Base-by-base conservation (phyloP, 2,113 vertebrate species). In the Mionectes macconnelli region DNA sequence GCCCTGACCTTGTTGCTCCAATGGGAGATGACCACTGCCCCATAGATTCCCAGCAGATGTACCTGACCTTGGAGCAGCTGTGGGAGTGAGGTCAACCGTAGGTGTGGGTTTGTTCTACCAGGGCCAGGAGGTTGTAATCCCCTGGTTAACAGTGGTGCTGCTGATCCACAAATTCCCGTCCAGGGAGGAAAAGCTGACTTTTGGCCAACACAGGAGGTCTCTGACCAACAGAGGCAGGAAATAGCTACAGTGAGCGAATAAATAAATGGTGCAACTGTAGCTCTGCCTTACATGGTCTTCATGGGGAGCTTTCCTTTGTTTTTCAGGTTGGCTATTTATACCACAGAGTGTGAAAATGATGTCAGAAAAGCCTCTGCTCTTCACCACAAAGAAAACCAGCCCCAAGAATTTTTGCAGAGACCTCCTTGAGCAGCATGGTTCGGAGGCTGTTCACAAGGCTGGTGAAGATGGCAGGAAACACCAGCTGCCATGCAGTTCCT, bases 281-380 rank as follows among this genome's bases (percentile, higher is more conserved):
- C 44, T 94, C 96, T 95, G 88, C 96, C 96, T 94, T 95, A 96
- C 92, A 92, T 96, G 96, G 93, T 73, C 96, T 96, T 96, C 47
- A 1, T 69, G 88, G 80, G 83, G 94, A 96, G 84, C 89, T 96
- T 95, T 96, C 94, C 94, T 96, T 96, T 96, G 93, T 97, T 97
- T 96, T 96, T 90, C 57, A 62, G 69, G 57, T 90, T 90, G 60
- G 92, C 92, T 95, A 96, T 96, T 97, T 96, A 95, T 97, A 95
- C 88, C 1, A 0, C 5, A 4, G 67, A 84, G 88, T 59, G 69
- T 93, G 76, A 90, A 95, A 90, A 95, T 94, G 44, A 94, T 93
- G 92, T 96, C 92, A 96, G 84, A 4, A 0, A 83, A 94, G 67
- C 62, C 86, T 81, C 80, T 80, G 73, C 77, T 88, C 47, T 60